Base-by-base conservation (phyloP, 2,888 invertebrate genomes). In the Acanthosepion lycidas region DNA sequence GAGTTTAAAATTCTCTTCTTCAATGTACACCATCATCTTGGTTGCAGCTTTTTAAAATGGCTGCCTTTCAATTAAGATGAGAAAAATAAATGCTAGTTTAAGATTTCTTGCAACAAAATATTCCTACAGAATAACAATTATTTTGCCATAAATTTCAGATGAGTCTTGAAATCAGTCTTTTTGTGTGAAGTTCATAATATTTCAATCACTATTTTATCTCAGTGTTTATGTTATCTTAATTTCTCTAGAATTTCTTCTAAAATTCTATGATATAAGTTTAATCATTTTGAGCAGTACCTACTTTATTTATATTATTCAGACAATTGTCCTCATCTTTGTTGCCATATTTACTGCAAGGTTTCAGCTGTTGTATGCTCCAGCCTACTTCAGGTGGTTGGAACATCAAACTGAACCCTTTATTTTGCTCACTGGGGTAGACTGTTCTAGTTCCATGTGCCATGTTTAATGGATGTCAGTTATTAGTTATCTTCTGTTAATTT, bases 11-110 rank as follows among this genome's bases (percentile, higher is more conserved):
- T 78, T 78, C 78, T 78, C 78, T 78, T n/a, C 8, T 78, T 78
- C 78, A 78, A n/a, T 78, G n/a, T 28, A 78, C n/a, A 78, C n/a
- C 78, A n/a, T 15, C 28, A 78, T 78, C 78, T 78, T 78, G 8
- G 78, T n/a, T 78, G n/a, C n/a, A n/a, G 12, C n/a, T 12, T 78
- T 78, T n/a, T n/a, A 78, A 78, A 78, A 78, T 78, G 78, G 78
- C 78, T 15, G 78, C 78, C 78, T 78, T 78, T 78, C 78, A 78
- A n/a, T 78, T 78, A n/a, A n/a, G n/a, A 78, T 78, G 78, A 78
- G 78, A n/a, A 78, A 78, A 78, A 78, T 78, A 78, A 78, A 78
- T 78, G 78, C n/a, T 78, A n/a, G 78, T 78, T 78, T 78, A 78
- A 78, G n/a, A 78, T 78, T 78, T 78, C 78, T 78, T 78, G 78